Evolutionary conservation across 1,140 invertebrate genomes (phyloP), one percentile per base, ranked within the genome.

Genomic region (Aphelenchoides besseyi): DNA sequence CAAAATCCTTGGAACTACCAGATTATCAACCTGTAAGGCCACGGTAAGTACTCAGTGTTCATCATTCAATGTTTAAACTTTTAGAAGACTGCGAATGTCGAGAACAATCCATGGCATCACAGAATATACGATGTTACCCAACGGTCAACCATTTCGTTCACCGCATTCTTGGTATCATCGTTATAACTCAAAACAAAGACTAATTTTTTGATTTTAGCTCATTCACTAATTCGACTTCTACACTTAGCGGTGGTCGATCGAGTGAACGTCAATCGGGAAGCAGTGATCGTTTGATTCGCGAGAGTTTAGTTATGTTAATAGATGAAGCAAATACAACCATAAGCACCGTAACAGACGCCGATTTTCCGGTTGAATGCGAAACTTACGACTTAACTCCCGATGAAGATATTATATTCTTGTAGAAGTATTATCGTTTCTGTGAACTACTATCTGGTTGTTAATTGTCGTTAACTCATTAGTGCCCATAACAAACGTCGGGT

Each of bases 281-380:
- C 41, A 48, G 41, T 23, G 41, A 48, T 48, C 41, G 41, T 48
- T 48, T 48, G 41, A 48, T 59, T 5, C 55, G 55, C 5, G 18
- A 18, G 5, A 59, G 55, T 59, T 23, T 59, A 8, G 55, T 59
- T 33, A 5, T 59, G 55, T 33, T 59, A 23, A 59, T 59, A 8
- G 18, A 59, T 23, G 55, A 59, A 23, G 5, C 55, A 23, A 48
- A 48, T 23, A 48, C 41, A 23, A 48, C 41, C 12, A 48, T 48
- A 12, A 48, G 41, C 23, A 23, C 41, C 12, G 41, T 48, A 23
- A 23, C 41, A 12, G 41, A 48, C 41, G 41, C 41, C 41, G 41
- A 48, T 23, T 48, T 48, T 23, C 41, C 41, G 41, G 23, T 16
- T 23, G 41, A 48, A 12, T 23, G 41, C 41, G n/a, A n/a, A n/a